Conservation (phyloP, 2,797 vertebrate species). For the Neomorphus geoffroyi region DNA sequence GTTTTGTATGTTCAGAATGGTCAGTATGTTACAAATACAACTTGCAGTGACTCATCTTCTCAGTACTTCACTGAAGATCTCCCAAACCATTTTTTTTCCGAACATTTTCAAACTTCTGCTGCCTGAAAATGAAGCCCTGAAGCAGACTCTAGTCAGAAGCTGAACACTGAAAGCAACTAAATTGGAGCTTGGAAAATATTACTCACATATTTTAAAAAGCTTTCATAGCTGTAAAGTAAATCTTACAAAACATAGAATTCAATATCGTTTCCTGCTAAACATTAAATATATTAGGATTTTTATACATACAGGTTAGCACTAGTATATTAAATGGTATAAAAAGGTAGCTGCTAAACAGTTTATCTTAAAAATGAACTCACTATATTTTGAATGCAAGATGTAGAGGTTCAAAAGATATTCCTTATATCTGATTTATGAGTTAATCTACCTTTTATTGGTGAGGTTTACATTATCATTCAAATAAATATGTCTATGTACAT, state of each 20-base stretch:
- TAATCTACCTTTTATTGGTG: neutral
- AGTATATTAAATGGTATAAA: neutral
- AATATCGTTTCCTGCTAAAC: neutral
- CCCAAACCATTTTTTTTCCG: neutral
- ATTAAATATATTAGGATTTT: neutral
- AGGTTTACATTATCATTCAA: neutral
- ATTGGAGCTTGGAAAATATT: neutral
- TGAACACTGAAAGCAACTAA: neutral
- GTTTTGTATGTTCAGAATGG: neutral
- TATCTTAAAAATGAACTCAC: constrained; percentile 5
- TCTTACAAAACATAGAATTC: neutral
- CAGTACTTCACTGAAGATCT: neutral
- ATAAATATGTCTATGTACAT: neutral
- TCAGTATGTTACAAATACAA: neutral
- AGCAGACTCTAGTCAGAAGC: neutral
- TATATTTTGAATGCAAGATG: neutral
- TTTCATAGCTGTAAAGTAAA: neutral
- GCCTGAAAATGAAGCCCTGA: neutral
- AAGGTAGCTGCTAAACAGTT: neutral
- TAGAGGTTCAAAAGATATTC: neutral
- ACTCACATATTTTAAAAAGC: neutral
- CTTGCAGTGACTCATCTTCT: neutral
- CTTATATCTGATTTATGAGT: constrained; percentile 9
- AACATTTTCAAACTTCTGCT: neutral
- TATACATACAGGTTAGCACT: neutral